Percentiles rank a stretch among this genome's conserved stretches.
Conservation (phyloP, 2,888 invertebrate species). For the Sesamia inferens region DNA sequence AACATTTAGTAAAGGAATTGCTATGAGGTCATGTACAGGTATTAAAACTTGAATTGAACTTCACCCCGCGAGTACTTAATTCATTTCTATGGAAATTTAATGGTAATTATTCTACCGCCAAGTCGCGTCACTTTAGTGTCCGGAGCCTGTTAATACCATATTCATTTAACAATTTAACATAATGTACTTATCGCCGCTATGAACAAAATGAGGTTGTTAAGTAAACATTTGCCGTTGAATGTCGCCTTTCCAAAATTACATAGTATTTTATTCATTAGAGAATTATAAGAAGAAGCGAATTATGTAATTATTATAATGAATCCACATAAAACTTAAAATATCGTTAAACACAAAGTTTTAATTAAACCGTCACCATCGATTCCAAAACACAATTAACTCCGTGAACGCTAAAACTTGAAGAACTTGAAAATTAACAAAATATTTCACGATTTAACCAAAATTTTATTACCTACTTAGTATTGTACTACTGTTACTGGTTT, state of each 20-base stretch:
- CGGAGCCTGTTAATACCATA: neutral
- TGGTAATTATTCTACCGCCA: neutral
- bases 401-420: conserved; percentile 30
- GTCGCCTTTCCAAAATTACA: conserved; percentile 14
- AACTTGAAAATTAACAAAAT: neutral
- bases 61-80: too few species aligned
- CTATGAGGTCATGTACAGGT: too few species aligned
- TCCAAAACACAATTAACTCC: conserved; percentile 22
- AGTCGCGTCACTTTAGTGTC: neutral
- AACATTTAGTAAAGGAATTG: too few species aligned
- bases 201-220: neutral
- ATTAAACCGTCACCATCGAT: conserved; percentile 23
- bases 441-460: too few species aligned
- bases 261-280: neutral
- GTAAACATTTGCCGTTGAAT: neutral
- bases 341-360: conserved; percentile 34
- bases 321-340: conserved; percentile 26
- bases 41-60: too few species aligned
- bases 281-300: conserved; percentile 1
- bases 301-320: neutral
- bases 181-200: too few species aligned
- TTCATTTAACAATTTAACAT: neutral
- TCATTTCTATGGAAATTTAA: too few species aligned
- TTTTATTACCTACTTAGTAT: too few species aligned
- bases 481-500: too few species aligned